Evolutionary conservation across 2,888 invertebrate genomes (phyloP), one percentile per base, ranked within the genome.

Genomic region (Epinotia bilunana): DNA sequence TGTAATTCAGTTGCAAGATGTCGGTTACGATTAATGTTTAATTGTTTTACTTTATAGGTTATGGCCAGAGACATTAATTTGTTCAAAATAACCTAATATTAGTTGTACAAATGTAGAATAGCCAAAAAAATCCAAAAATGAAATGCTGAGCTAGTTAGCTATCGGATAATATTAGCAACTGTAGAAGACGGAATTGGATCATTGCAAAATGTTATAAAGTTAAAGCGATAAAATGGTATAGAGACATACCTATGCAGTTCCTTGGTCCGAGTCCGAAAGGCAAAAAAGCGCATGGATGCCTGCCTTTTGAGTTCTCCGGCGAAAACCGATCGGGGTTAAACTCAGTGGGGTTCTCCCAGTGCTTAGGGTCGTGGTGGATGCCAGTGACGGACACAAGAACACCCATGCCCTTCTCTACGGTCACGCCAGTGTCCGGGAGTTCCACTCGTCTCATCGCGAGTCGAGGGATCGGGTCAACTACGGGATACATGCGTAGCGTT

Each of bases 321-420:
- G 49, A 61, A 57, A 78, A 77, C 23, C 78, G 73, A 16, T 77
- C 77, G 4, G 78, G 78, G 61, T 76, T 68, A 57, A 77, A 79
- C 60, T 76, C 72, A 20, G 73, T 23, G 11, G 78, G 78, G 49
- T 77, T 74, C 4, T 69, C 33, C 69, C 74, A 79, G 61, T 76
- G 63, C n/a, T 79, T 72, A 20, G 77, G 77, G 61, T 79, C 77
- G 58, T 73, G 33, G 33, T 77, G 77, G 58, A 77, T 73, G 12
- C 70, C 77, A 33, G 73, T 76, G n/a, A 77, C 73, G 20, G 77
- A 76, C 12, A 76, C 73, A 3, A 76, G 28, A 12, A 78, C 43
- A 20, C 64, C 20, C 58, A 76, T 73, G 46, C 74, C 74, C 62
- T 68, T 64, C 60, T 78, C 77, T 2, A 78, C 55, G 9, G 53